Conservation (phyloP, 2,888 invertebrate genomes). For the Adela reaumurella region DNA sequence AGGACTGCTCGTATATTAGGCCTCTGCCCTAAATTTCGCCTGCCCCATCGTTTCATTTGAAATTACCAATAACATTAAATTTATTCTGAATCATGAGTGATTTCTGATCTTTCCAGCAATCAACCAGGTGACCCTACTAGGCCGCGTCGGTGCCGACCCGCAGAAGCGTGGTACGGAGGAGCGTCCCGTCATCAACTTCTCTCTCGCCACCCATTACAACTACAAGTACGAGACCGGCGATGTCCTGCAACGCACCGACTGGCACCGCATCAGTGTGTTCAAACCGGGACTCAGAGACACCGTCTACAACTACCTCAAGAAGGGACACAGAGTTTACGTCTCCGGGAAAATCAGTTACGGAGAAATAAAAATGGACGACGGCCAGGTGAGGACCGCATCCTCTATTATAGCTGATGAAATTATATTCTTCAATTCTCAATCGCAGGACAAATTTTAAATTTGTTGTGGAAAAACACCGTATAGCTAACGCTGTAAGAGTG, state of each 20-base stretch:
- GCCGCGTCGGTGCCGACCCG: conserved; percentile 86
- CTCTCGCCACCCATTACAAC: conserved; percentile 84
- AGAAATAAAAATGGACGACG: conserved; percentile 76
- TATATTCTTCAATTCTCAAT: conserved; percentile 65
- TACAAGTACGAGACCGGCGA: conserved; percentile 80
- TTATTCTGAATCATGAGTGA: too few species aligned
- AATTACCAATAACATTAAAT: too few species aligned
- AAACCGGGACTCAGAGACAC: conserved; percentile 77
- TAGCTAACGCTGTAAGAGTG: too few species aligned
- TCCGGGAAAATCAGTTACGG: conserved; percentile 82
- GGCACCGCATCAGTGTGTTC: conserved; percentile 88
- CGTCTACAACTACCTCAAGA: conserved; percentile 74
- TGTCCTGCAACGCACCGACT: conserved; percentile 81
- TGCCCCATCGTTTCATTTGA: too few species aligned
- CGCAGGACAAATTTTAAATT: background rate
- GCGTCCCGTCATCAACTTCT: conserved; percentile 85
- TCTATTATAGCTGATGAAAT: conserved; percentile 85
- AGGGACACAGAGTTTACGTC: conserved; percentile 82
- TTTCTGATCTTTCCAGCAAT: conserved; percentile 44
- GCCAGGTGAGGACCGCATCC: conserved; percentile 66
- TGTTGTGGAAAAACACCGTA: too few species aligned
- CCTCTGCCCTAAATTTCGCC: too few species aligned
- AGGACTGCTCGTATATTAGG: too few species aligned
- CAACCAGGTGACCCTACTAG: conserved; percentile 80
- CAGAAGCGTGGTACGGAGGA: conserved; percentile 77